Evolutionary conservation across 2,888 invertebrate genomes (phyloP).

Genomic region (Malthinus flaveolus): DNA sequence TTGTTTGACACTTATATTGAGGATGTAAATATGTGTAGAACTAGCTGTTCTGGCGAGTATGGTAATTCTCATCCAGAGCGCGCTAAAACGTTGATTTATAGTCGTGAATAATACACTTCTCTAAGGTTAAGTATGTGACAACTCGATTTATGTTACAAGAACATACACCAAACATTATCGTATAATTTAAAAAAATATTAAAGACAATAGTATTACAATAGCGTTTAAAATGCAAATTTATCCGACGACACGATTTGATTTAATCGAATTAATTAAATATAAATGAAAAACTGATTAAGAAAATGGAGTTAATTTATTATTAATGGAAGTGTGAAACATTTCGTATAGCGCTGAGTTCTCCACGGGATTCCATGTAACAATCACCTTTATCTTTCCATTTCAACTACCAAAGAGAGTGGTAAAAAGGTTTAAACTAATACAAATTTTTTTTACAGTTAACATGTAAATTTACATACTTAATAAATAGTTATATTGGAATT

Average conservation of each 20-base stretch:
- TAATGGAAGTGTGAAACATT: constrained; percentile 52
- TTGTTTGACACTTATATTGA: constrained; percentile 41
- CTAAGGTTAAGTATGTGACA: constrained; percentile 30
- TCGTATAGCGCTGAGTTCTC: constrained; percentile 48
- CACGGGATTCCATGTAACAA: constrained; percentile 51
- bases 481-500: not conserved
- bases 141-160: constrained; percentile 37
- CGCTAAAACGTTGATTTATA: constrained; percentile 43
- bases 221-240: no score
- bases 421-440: constrained; percentile 43
- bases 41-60: constrained; percentile 47
- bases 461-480: constrained; percentile 3
- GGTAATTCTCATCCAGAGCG: constrained; percentile 45
- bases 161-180: constrained; percentile 39
- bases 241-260: constrained; percentile 21
- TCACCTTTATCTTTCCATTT: constrained; percentile 50
- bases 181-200: constrained; percentile 32
- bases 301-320: constrained; percentile 50
- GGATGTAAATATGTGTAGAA: constrained; percentile 47
- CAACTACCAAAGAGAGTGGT: constrained; percentile 49
- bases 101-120: constrained; percentile 36
- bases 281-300: constrained; percentile 34
- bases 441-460: constrained; percentile 9
- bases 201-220: constrained; percentile 37
- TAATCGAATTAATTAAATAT: constrained; percentile 36